phyloP scores from a whole-genome alignment of 1,140 invertebrate species.

The Tetragonula clypearis region DNA sequence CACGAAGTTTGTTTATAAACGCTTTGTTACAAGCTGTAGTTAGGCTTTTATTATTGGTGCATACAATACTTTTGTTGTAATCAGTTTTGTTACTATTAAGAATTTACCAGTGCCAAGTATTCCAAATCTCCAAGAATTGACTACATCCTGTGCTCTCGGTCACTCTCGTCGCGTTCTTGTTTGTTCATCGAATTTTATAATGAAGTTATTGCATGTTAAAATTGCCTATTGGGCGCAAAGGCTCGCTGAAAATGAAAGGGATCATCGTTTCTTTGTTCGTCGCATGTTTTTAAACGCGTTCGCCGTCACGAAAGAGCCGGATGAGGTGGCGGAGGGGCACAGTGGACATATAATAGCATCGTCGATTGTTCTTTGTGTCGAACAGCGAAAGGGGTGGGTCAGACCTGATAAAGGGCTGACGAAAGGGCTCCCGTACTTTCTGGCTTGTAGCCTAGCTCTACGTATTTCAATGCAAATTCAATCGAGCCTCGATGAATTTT shows the following conservation, averaged over 20 bases:
- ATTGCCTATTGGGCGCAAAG: slow-evolving; percentile 41
- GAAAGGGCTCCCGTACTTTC: slow-evolving; percentile 54
- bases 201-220: slow-evolving; percentile 33
- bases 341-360: slow-evolving; percentile 56
- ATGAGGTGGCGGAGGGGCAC: background rate
- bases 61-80: background rate
- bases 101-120: background rate
- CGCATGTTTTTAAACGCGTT: slow-evolving; percentile 1
- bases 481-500: slow-evolving; percentile 63
- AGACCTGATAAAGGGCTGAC: slow-evolving; percentile 27
- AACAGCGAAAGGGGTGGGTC: slow-evolving; percentile 29
- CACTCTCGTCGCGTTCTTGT: background rate
- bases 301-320: background rate
- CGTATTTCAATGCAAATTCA: slow-evolving; percentile 71
- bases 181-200: background rate
- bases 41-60: too few species aligned
- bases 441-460: slow-evolving; percentile 60
- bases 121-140: too few species aligned
- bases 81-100: background rate
- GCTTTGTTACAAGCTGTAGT: too few species aligned
- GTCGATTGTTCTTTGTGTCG: slow-evolving; percentile 62
- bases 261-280: background rate
- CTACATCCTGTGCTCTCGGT: background rate
- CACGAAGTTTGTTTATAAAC: too few species aligned
- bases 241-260: slow-evolving; percentile 13